Evolutionary conservation across 2,113 vertebrate species (phyloP).

Genomic region (Mystacornis crossleyi): DNA sequence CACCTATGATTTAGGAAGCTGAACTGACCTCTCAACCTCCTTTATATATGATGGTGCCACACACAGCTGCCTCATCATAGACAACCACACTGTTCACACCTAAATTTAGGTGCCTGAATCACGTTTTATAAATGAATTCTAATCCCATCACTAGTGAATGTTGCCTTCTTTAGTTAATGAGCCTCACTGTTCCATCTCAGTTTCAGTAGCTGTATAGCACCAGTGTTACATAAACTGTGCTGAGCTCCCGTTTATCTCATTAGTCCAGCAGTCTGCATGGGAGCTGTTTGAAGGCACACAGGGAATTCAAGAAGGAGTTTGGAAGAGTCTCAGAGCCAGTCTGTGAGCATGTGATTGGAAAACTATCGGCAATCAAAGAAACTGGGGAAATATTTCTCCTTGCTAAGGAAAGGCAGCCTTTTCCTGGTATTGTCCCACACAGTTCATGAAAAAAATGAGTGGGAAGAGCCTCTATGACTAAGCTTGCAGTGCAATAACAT

Average conservation of each 20-base stretch:
- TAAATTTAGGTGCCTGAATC: neutral
- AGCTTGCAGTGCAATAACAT: neutral
- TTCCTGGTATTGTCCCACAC: neutral
- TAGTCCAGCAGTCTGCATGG: neutral
- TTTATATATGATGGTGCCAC: neutral
- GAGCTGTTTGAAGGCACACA: neutral
- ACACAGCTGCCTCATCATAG: neutral
- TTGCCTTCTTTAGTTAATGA: neutral
- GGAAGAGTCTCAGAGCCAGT: neutral
- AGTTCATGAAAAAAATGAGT: neutral
- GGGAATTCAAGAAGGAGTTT: neutral
- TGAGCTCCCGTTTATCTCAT: neutral
- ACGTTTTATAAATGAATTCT: neutral
- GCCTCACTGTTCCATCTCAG: neutral
- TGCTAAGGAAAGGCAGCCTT: neutral
- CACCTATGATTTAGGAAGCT: neutral
- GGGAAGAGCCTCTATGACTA: neutral
- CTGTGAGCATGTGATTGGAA: neutral
- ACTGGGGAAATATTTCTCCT: neutral
- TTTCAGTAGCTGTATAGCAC: neutral
- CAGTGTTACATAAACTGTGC: neutral
- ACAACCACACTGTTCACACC: neutral
- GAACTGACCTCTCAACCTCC: neutral
- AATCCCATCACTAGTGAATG: neutral
- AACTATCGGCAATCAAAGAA: neutral